phyloP scores from a whole-genome alignment of 2,113 vertebrate genomes.

The Beaufortia kweichowensis region DNA sequence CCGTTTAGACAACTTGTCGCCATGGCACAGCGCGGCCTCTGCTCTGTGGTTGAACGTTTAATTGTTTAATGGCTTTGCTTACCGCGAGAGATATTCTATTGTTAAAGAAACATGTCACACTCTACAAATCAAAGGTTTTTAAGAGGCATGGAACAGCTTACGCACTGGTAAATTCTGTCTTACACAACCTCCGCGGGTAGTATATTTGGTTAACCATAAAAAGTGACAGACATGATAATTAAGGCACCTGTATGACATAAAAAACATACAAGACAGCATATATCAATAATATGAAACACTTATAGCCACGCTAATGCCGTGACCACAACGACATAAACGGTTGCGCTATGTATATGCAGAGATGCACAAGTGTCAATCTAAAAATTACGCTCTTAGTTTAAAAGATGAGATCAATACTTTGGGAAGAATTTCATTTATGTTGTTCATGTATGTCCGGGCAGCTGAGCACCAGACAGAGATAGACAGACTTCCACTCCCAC shows the following conservation, averaged over 20 bases:
- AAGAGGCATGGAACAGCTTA: conserved; percentile 26
- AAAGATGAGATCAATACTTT: conserved; percentile 72
- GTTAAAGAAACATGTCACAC: conserved; percentile 51
- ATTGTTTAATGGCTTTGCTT: conserved; percentile 35
- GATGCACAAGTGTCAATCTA: conserved; percentile 64
- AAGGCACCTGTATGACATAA: neutral
- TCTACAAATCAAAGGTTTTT: conserved; percentile 10
- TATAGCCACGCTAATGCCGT: conserved; percentile 44
- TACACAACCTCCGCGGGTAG: neutral
- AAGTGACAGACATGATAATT: neutral
- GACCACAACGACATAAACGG: neutral
- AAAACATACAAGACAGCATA: conserved; percentile 20
- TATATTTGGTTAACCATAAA: neutral
- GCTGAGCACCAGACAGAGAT: conserved; percentile 61
- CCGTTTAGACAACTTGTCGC: conserved; percentile 53
- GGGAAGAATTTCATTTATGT: conserved; percentile 72
- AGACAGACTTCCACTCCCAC: conserved; percentile 58
- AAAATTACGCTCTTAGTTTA: conserved; percentile 72
- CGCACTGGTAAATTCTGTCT: neutral
- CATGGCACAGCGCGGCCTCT: conserved; percentile 32
- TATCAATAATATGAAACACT: conserved; percentile 53
- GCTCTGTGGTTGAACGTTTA: conserved; percentile 28
- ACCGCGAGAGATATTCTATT: conserved; percentile 44
- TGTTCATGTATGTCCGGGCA: conserved; percentile 53
- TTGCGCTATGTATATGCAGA: conserved; percentile 5